Evolutionary conservation across 2,113 vertebrate genomes (phyloP).

Genomic region (Nettapus auritus): DNA sequence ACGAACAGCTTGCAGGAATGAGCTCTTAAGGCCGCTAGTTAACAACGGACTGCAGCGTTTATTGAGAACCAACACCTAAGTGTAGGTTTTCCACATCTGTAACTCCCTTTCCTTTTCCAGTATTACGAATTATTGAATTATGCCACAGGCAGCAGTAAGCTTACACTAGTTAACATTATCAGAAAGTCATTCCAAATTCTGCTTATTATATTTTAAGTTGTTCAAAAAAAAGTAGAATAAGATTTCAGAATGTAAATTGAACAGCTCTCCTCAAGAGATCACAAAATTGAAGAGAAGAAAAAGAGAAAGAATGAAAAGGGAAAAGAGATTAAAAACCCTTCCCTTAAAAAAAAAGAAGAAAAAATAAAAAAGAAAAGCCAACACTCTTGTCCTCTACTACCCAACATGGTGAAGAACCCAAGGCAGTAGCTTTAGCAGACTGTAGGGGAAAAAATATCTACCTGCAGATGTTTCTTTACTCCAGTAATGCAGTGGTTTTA

Average conservation of each 20-base stretch:
- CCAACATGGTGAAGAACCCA: neutral
- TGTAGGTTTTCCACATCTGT: neutral
- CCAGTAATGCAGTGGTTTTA: neutral
- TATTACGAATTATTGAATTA: fast-evolving
- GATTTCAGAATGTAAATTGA: neutral
- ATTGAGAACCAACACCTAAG: neutral
- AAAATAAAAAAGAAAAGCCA: no score
- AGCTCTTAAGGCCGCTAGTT: neutral
- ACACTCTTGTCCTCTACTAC: neutral
- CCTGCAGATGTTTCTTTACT: neutral
- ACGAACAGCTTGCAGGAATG: neutral
- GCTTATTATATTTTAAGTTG: neutral
- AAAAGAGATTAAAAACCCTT: neutral
- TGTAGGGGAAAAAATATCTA: neutral
- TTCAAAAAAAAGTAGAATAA: neutral
- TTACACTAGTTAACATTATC: neutral
- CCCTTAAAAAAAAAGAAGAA: neutral
- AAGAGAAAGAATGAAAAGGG: no score
- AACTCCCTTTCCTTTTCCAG: neutral
- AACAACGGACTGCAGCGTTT: fast-evolving
- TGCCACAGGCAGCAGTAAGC: neutral
- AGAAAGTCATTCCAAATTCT: neutral
- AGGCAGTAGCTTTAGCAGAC: neutral
- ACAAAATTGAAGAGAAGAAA: no score
- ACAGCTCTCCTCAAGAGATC: neutral